phyloP scores from a whole-genome alignment of 2,888 invertebrate genomes.

The Zonitis immaculata region DNA sequence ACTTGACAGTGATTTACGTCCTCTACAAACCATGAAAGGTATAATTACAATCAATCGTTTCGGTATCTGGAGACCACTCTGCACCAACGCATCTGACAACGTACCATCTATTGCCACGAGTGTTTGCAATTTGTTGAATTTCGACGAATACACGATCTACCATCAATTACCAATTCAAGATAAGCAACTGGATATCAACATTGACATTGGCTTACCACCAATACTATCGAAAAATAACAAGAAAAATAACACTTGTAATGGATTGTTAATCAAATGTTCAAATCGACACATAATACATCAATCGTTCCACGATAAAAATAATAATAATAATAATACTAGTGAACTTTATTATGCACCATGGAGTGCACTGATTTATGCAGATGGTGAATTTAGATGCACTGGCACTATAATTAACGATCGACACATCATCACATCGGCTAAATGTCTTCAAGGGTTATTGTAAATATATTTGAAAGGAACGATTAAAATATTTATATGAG shows the following conservation, averaged over 20 bases:
- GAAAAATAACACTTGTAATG: slow-evolving; percentile 45
- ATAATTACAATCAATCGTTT: slow-evolving; percentile 58
- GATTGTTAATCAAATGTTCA: slow-evolving; percentile 55
- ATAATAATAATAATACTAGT: slow-evolving; percentile 35
- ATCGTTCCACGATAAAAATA: slow-evolving; percentile 24
- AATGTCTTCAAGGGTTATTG: slow-evolving; percentile 46
- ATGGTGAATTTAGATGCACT: slow-evolving; percentile 66
- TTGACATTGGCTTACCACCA: slow-evolving; percentile 11
- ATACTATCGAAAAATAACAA: slow-evolving; percentile 5
- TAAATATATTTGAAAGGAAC: slow-evolving; percentile 6
- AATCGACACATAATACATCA: slow-evolving; percentile 37
- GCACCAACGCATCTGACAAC: slow-evolving; percentile 50
- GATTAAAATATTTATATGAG: neutral
- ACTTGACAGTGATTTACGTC: slow-evolving; percentile 58
- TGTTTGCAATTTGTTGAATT: slow-evolving; percentile 66
- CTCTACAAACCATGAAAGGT: slow-evolving; percentile 58
- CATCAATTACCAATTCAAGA: slow-evolving; percentile 27
- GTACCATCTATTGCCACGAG: slow-evolving; percentile 54
- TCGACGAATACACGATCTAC: slow-evolving; percentile 48
- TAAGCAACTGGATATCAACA: slow-evolving; percentile 21
- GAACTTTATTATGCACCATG: slow-evolving; percentile 60
- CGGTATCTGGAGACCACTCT: slow-evolving; percentile 63
- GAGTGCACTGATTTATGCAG: slow-evolving; percentile 66
- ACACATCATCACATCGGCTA: slow-evolving; percentile 58
- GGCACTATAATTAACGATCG: slow-evolving; percentile 62